Base-by-base conservation (phyloP, 1,140 invertebrate genomes). In the Platorchestia sp. region DNA sequence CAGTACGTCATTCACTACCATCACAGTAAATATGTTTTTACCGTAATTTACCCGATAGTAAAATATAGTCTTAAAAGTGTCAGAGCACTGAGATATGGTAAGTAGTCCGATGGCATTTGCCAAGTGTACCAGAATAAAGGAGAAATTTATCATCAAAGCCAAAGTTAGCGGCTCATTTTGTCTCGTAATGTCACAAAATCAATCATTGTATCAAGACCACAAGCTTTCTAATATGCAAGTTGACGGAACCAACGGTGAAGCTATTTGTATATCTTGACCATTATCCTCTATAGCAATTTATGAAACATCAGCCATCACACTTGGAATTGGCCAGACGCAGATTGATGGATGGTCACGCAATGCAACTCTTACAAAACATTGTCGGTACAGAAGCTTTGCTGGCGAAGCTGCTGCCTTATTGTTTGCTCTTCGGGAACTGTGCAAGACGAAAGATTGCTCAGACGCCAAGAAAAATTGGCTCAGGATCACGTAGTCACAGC, bases 401-500 rank as follows among this genome's bases (percentile, higher is more conserved):
- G 91, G 91, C 91, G 10, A 44, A 44, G 91, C 87, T 45, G 45
- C 6, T n/a, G 91, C 91, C 91, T 93, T 93, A 93, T 93, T 93
- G 91, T 93, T 93, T 93, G 91, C 43, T 93, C 43, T 42, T 43
- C 27, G 87, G 44, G 87, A 90, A 45, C 87, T 93, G 91, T 47
- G 45, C 91, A 93, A 41, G 87, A 89, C 87, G 44, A 93, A 93
- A 93, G 45, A 93, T 93, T 93, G 91, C 91, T 45, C 43, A 93
- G 91, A 93, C 91, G 45, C 91, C 44, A 93, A 93, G 91, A 93
- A 93, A 93, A 93, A 93, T 93, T 45, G 91, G 91, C 91, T 45
- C 43, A 47, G 91, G 91, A 93, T 93, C 91, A 93, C 91, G 91
- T 93, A 93, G 91, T 93, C 91, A 93, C 91, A 93, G 91, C 91